Evolutionary conservation across 2,888 invertebrate species (phyloP), one percentile per base, ranked within the genome.

Genomic region (Bombylius major): DNA sequence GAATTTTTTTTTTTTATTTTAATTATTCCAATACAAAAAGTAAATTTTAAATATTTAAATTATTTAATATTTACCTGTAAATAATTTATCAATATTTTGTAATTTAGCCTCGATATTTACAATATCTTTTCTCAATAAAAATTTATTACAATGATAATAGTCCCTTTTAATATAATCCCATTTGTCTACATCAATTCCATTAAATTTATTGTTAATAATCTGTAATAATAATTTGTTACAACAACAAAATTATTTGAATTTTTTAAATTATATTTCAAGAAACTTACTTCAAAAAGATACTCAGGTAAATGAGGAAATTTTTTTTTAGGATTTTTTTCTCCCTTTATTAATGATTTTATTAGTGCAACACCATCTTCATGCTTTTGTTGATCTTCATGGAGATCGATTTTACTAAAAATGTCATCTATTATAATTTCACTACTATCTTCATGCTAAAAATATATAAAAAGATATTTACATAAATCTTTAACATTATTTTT

Each of bases 161-260:
- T 84, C 85, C 32, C 85, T 73, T 23, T 78, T 69, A 50, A 86
- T 71, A 65, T 86, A 85, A 63, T 86, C 85, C 77, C 80, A 82
- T 65, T 83, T 82, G 65, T 84, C 84, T 1, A 84, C 83, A 67
- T 84, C 83, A 23, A 83, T 71, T 9, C 78, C 79, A 60, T 77
- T 79, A 44, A 72, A 67, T 58, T 77, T 75, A 67, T 84, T 83
- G 50, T 78, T 75, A 0, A 83, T 77, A 60, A 84, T 78, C 77
- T 80, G 48, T 13, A 50, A 46, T n/a, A 12, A 39, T 11, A 31
- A 36, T 32, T 39, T 32, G 44, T 5, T 36, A 4, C 0, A 23
- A 36, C n/a, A 5, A 33, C 13, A 42, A 47, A 49, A 23, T 23
- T 44, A 47, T 14, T 51, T 31, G 14, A 50, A 31, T 36, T 44